phyloP scores from a whole-genome alignment of 2,797 vertebrate genomes.

The Gastrophryne carolinensis region DNA sequence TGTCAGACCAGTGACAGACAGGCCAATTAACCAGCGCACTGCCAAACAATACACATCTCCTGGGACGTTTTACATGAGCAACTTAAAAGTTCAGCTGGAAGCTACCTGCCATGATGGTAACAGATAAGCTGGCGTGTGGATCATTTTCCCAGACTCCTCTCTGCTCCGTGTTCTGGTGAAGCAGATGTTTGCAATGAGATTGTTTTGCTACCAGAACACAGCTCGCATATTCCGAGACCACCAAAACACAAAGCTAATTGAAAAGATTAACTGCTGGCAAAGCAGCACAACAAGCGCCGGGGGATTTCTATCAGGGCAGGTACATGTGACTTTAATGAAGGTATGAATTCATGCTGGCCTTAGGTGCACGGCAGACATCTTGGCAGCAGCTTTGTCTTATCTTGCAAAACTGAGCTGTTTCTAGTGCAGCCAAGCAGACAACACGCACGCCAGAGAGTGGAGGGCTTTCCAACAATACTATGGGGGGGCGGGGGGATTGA shows the following conservation, averaged over 20 bases:
- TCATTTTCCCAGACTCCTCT: background rate
- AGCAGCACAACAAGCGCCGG: background rate
- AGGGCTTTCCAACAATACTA: slow-evolving; percentile 9
- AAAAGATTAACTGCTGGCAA: slow-evolving; percentile 7
- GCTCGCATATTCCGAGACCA: background rate
- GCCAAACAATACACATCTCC: too few species aligned
- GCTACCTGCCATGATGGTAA: too few species aligned
- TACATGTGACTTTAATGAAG: background rate
- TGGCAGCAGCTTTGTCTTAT: slow-evolving; percentile 25
- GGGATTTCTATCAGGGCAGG: background rate
- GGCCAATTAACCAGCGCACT: too few species aligned
- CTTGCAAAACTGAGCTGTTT: slow-evolving; percentile 23
- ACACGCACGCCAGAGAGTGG: slow-evolving; percentile 5
- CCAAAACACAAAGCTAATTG: slow-evolving; percentile 21
- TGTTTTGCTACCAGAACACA: slow-evolving; percentile 12
- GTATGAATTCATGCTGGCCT: background rate
- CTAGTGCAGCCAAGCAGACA: slow-evolving; percentile 12
- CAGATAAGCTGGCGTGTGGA: too few species aligned
- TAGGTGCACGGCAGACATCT: background rate
- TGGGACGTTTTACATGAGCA: too few species aligned
- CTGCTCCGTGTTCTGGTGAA: background rate
- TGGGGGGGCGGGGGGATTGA: background rate
- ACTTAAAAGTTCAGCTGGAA: too few species aligned
- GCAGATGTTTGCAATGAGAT: slow-evolving; percentile 7
- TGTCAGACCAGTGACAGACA: too few species aligned